A percentile compares a stretch with the other conserved stretches of the same genome.
These are phyloP conservation scores for Trypoxylon attenuatum DNA, from an alignment of 2,888 invertebrate species.

Conservation along the genomic window DNA sequence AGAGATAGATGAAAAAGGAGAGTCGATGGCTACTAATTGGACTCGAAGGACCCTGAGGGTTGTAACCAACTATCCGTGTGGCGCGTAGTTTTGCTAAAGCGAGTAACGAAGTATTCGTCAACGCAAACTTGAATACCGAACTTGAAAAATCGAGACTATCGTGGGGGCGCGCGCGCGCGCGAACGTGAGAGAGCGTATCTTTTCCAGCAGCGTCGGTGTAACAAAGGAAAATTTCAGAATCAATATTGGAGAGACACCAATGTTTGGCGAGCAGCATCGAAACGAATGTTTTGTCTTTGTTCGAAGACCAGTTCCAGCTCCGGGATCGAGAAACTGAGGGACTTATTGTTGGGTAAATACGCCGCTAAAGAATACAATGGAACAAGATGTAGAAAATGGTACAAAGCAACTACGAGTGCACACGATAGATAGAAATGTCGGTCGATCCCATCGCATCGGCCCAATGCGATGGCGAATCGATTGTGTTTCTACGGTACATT, in stretches of 20 bases:
- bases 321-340: background rate
- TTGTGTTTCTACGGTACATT: background rate
- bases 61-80: no score
- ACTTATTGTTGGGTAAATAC: conserved; percentile 4
- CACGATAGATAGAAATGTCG: conserved; percentile 43
- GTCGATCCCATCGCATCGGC: no score
- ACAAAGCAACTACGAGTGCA: conserved; percentile 15
- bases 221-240: background rate
- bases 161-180: no score
- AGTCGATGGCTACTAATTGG: no score
- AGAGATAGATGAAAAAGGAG: no score
- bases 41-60: no score
- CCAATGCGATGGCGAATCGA: no score
- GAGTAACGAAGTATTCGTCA: no score
- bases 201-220: background rate
- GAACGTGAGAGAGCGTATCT: background rate
- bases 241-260: background rate
- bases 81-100: no score
- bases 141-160: no score
- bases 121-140: no score
- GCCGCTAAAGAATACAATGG: conserved; percentile 31
- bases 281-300: background rate
- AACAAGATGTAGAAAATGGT: conserved; percentile 17
- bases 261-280: background rate
- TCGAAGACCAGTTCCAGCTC: background rate